Evolutionary conservation across 1,140 invertebrate genomes (phyloP), one percentile per base, ranked within the genome.

Genomic region (Lordiphosa stackelbergi): DNA sequence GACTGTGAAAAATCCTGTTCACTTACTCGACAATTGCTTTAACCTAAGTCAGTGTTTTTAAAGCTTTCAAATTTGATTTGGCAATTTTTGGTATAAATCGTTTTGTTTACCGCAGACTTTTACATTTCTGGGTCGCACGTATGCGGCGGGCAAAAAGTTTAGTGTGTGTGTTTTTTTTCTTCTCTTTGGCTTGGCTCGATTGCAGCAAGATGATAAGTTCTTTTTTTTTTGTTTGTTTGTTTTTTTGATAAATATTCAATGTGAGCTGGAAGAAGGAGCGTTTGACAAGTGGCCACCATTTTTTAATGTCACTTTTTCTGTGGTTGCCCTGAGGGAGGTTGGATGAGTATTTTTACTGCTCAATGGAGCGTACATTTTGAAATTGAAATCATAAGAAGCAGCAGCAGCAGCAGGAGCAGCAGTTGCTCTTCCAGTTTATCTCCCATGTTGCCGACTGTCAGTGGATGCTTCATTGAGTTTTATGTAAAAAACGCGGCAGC

Each of bases 291-390:
- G 75, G 71, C 69, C 63, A 81, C 57, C 70, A 79, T 79, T 79
- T 79, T 79, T 79, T 81, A 79, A 81, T 79, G 74, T 81, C 74
- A 81, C 74, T 81, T 79, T 79, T 68, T 79, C 70, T 51, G 60
- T 34, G 12, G 40, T 10, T 36, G 36, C 9, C 4, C 16, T 10
- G 10, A 6, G 22, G 3, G 42, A 31, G 9, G 37, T 19, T 41
- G 57, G 36, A 11, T 8, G 19, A 53, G 13, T 36, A 34, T 62
- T 59, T 75, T 71, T 48, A 59, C 73, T 74, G 74, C 53, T 71
- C 74, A 81, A 74, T 81, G 75, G 77, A 79, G 74, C 74, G 74
- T 81, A 81, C 69, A 79, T 79, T 79, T 74, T 81, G 66, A 79
- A 79, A 79, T 79, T 79, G 74, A 81, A 79, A 79, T 79, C 75